Conservation (phyloP, 2,797 vertebrate genomes). For the Galagoides demidoff region DNA sequence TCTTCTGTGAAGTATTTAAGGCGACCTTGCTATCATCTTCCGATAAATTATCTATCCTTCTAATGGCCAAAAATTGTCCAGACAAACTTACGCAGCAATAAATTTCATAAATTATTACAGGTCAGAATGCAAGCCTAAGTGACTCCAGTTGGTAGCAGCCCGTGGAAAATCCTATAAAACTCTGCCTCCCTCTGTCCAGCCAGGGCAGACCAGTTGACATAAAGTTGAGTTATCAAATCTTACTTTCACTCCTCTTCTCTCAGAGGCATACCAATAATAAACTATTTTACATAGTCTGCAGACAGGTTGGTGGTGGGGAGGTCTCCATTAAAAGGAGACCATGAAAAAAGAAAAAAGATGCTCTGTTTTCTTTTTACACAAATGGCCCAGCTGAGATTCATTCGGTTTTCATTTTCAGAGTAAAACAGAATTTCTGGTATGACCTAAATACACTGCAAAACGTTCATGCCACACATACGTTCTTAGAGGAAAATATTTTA, state of each 20-base stretch:
- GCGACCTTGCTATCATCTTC: slow-evolving; percentile 44
- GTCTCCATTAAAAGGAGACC: neutral
- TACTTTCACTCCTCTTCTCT: neutral
- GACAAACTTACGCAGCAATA: slow-evolving; percentile 69
- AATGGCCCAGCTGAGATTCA: neutral
- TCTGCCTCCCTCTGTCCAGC: neutral
- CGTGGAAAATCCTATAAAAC: slow-evolving; percentile 18
- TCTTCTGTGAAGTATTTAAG: slow-evolving; percentile 59
- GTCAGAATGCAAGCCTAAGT: slow-evolving; percentile 33
- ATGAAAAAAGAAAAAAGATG: neutral
- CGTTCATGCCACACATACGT: neutral
- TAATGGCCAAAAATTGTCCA: slow-evolving; percentile 32
- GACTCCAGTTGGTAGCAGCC: neutral
- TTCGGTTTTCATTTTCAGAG: slow-evolving; percentile 71
- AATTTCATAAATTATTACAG: slow-evolving; percentile 61
- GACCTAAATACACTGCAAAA: slow-evolving; percentile 54
- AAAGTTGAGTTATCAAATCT: slow-evolving; percentile 38
- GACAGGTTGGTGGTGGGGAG: fast-evolving
- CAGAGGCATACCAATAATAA: neutral
- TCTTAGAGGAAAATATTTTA: slow-evolving; percentile 3
- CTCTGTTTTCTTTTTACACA: slow-evolving; percentile 50
- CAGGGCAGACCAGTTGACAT: neutral
- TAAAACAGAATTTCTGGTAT: slow-evolving; percentile 74
- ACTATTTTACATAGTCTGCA: neutral
- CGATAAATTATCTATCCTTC: slow-evolving; percentile 70